Evolutionary conservation across 2,113 vertebrate genomes (phyloP).

Genomic region (Amphiprion ocellaris): DNA sequence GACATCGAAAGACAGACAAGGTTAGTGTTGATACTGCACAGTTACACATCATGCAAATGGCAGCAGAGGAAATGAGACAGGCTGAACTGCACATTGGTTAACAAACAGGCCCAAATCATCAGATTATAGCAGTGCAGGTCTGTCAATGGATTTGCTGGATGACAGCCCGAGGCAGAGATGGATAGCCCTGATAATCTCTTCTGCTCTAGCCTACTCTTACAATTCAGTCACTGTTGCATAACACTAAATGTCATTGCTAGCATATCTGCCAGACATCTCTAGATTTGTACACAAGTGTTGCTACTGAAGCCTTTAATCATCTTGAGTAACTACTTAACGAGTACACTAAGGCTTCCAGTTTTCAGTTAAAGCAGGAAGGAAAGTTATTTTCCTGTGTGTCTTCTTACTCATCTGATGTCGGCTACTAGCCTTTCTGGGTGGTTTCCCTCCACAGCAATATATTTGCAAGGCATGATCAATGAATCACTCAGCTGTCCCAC

Average conservation of each 20-base stretch:
- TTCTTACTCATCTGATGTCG: constrained; percentile 55
- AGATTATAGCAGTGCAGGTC: constrained; percentile 67
- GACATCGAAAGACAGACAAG: neutral
- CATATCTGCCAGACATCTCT: constrained; percentile 63
- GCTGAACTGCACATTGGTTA: constrained; percentile 37
- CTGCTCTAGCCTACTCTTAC: constrained; percentile 44
- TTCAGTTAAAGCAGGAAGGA: constrained; percentile 24
- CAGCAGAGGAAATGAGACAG: constrained; percentile 51
- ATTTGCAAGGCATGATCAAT: constrained; percentile 52
- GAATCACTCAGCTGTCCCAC: constrained; percentile 61
- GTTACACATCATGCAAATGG: constrained; percentile 38
- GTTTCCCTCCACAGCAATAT: constrained; percentile 37
- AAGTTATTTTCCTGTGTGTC: constrained; percentile 23
- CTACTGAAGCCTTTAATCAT: constrained; percentile 14
- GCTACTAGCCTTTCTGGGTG: constrained; percentile 16
- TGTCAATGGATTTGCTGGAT: constrained; percentile 69
- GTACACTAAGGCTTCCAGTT: neutral
- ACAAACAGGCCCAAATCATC: constrained; percentile 61
- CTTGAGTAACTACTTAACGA: neutral
- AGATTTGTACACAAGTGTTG: constrained; percentile 18
- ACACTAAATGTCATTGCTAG: constrained; percentile 60
- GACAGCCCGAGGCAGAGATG: constrained; percentile 55
- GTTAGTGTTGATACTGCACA: constrained; percentile 10
- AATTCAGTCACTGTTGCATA: constrained; percentile 67
- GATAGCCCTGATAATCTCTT: constrained; percentile 72